phyloP scores from a whole-genome alignment of 2,797 vertebrate species.

The Discoglossus pictus region DNA sequence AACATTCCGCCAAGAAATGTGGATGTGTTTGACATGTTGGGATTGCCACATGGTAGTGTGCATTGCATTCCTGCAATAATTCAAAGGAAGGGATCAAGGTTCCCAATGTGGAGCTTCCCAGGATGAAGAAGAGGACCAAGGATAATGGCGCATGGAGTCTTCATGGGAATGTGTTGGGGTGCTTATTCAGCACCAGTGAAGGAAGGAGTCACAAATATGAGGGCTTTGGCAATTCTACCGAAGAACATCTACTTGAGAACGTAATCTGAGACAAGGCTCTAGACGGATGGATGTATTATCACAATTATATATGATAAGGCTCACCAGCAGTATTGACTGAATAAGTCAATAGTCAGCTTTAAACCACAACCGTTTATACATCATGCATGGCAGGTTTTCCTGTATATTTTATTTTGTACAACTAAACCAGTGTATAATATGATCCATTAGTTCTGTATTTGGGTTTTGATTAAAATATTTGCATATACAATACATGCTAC shows the following conservation, averaged over 20 bases:
- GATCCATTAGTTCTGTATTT: constrained; percentile 60
- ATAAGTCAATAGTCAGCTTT: constrained; percentile 61
- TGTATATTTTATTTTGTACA: constrained; percentile 49
- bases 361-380: constrained; percentile 63
- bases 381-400: constrained; percentile 42
- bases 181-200: constrained; percentile 8
- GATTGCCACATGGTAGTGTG: constrained; percentile 53
- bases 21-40: constrained; percentile 82
- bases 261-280: constrained; percentile 21
- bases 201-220: constrained; percentile 10
- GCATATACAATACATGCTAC: constrained; percentile 28
- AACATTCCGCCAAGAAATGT: constrained; percentile 96
- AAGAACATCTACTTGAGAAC: constrained; percentile 6
- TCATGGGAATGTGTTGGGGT: constrained; percentile 52
- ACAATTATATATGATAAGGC: constrained; percentile 55
- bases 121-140: constrained; percentile 74
- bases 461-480: constrained; percentile 50
- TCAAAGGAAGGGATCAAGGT: constrained; percentile 73
- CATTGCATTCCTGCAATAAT: constrained; percentile 72
- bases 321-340: constrained; percentile 55
- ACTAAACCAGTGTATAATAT: constrained; percentile 49
- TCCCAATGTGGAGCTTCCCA: constrained; percentile 64
- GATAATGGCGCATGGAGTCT: constrained; percentile 40
- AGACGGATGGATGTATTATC: constrained; percentile 12
- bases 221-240: not conserved